phyloP scores from a whole-genome alignment of 2,113 vertebrate genomes.

The Alosa alosa region DNA sequence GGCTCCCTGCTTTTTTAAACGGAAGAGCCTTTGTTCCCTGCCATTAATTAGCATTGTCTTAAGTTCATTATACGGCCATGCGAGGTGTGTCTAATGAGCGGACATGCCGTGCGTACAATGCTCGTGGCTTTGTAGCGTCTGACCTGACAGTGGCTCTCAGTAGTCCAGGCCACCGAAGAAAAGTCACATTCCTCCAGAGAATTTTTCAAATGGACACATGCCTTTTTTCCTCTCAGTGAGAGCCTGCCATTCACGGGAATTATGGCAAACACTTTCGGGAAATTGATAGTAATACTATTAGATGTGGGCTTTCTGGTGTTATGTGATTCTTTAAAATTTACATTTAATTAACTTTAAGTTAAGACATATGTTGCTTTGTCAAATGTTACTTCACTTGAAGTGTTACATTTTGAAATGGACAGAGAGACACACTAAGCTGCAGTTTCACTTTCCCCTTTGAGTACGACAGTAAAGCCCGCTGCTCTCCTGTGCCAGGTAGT shows the following conservation, averaged over 20 bases:
- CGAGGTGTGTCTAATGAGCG: conserved; percentile 78
- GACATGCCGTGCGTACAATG: conserved; percentile 76
- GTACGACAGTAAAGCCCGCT: conserved; percentile 11
- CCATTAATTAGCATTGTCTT: conserved; percentile 98
- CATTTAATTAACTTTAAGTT: not conserved
- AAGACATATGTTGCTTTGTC: not conserved
- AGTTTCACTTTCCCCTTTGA: not conserved
- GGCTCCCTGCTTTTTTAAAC: conserved; percentile 58
- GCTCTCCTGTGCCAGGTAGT: conserved; percentile 15
- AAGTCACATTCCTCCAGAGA: conserved; percentile 9
- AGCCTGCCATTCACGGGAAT: not conserved
- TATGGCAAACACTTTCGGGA: not conserved
- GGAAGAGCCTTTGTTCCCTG: conserved; percentile 89
- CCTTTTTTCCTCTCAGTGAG: not conserved
- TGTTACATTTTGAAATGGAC: not conserved
- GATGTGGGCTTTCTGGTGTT: not conserved
- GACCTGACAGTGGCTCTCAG: conserved; percentile 81
- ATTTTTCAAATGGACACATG: not conserved
- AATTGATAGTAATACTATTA: not conserved
- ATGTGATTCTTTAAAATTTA: not conserved
- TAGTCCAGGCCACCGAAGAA: conserved; percentile 63
- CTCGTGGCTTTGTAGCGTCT: conserved; percentile 77
- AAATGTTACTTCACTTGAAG: not conserved
- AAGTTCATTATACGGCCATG: conserved; percentile 90
- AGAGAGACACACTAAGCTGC: not conserved